Evolutionary conservation across 2,797 vertebrate species (phyloP).

Genomic region (Myripristis murdjan): DNA sequence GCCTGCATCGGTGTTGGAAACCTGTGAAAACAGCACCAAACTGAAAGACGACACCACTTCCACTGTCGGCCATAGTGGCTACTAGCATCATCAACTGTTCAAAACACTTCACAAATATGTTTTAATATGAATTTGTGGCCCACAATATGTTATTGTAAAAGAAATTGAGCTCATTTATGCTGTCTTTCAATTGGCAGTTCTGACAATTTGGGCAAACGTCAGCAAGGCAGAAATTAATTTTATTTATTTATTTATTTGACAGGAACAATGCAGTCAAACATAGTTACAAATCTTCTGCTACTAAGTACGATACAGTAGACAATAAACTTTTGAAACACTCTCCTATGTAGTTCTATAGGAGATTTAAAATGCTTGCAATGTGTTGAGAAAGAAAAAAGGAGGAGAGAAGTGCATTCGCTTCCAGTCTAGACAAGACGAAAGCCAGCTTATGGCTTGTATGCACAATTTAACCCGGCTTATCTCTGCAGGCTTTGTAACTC

Average conservation of each 20-base stretch:
- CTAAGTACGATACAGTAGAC: constrained; percentile 23
- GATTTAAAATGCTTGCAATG: constrained; percentile 49
- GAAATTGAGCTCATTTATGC: not conserved
- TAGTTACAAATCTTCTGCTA: constrained; percentile 1
- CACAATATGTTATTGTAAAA: too few species aligned
- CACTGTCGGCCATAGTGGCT: not conserved
- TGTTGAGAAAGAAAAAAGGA: constrained; percentile 36
- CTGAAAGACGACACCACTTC: constrained; percentile 33
- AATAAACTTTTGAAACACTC: constrained; percentile 3
- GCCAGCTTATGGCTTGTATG: constrained; percentile 62
- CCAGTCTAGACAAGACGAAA: constrained; percentile 38
- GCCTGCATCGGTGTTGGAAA: constrained; percentile 19
- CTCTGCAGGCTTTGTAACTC: constrained; percentile 56
- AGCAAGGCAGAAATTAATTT: too few species aligned
- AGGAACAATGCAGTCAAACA: too few species aligned
- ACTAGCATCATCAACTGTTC: too few species aligned
- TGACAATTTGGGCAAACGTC: too few species aligned
- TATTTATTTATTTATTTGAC: too few species aligned
- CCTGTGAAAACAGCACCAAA: constrained; percentile 38
- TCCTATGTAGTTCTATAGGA: constrained; percentile 15
- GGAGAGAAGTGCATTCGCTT: constrained; percentile 56
- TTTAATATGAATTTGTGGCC: too few species aligned
- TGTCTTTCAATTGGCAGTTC: constrained; percentile 15
- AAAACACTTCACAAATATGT: too few species aligned
- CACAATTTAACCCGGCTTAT: constrained; percentile 70